Evolutionary conservation across 2,113 vertebrate genomes (phyloP).

Genomic region (Podocnemis expansa): DNA sequence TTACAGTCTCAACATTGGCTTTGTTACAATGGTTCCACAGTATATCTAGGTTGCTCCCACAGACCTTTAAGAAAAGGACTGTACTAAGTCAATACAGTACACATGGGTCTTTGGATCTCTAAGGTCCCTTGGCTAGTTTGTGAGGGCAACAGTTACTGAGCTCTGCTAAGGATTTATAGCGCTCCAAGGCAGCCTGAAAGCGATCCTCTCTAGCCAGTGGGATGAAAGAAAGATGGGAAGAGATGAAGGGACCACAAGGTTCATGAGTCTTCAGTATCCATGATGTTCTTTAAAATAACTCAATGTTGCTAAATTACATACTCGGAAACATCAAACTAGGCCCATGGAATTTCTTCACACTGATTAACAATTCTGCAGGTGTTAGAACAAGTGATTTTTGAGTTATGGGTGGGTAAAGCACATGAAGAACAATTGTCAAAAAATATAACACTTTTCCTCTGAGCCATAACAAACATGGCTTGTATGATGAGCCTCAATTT

Average conservation of each 20-base stretch:
- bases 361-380: neutral
- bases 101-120: neutral
- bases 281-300: neutral
- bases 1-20: neutral
- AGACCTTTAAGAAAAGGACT: neutral
- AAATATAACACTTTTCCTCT: neutral
- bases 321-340: neutral
- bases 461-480: neutral
- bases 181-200: neutral
- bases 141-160: neutral
- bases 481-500: fast-evolving
- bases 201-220: neutral
- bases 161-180: neutral
- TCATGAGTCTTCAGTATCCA: neutral
- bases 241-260: neutral
- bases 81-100: neutral
- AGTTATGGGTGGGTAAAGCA: fast-evolving
- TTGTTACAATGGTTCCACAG: neutral
- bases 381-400: fast-evolving
- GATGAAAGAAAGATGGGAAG: neutral
- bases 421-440: neutral
- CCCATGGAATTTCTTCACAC: neutral
- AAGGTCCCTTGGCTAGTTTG: neutral
- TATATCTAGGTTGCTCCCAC: fast-evolving
- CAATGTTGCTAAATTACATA: neutral